Conservation (phyloP, 2,113 vertebrate species). For the Antennarius striatus region DNA sequence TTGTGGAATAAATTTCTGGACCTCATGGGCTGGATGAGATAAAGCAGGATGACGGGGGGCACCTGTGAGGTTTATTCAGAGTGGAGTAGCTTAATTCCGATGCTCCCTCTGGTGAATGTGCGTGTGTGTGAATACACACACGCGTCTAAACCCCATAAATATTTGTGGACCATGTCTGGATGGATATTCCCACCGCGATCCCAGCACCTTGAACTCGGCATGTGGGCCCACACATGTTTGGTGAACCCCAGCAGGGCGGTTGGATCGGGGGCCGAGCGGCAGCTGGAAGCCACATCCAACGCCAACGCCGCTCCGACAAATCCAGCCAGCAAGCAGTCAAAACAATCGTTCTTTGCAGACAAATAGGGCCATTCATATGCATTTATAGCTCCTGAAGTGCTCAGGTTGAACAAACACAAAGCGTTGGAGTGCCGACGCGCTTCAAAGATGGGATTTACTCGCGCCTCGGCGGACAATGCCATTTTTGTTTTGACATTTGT, state of each 20-base stretch:
- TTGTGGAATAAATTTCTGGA: constrained; percentile 41
- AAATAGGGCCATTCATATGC: constrained; percentile 1
- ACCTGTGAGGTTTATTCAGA: constrained; percentile 13
- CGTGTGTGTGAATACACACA: constrained; percentile 3
- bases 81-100: constrained; percentile 26
- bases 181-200: no score
- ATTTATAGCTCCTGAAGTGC: constrained; percentile 1
- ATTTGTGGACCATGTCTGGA: not conserved
- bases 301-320: not conserved
- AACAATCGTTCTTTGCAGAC: not conserved
- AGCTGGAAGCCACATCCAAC: constrained; percentile 40
- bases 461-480: constrained; percentile 40
- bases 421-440: constrained; percentile 14
- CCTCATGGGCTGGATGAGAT: constrained; percentile 37
- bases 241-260: no score
- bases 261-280: constrained; percentile 2
- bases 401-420: not conserved
- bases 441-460: constrained; percentile 32
- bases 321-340: constrained; percentile 1
- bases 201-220: no score
- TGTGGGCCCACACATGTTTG: no score
- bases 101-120: not conserved
- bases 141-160: constrained; percentile 1
- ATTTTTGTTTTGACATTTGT: constrained; percentile 59
- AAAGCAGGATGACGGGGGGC: constrained; percentile 12